Conservation (phyloP, 2,113 vertebrate genomes). For the Coracopsis vasa region DNA sequence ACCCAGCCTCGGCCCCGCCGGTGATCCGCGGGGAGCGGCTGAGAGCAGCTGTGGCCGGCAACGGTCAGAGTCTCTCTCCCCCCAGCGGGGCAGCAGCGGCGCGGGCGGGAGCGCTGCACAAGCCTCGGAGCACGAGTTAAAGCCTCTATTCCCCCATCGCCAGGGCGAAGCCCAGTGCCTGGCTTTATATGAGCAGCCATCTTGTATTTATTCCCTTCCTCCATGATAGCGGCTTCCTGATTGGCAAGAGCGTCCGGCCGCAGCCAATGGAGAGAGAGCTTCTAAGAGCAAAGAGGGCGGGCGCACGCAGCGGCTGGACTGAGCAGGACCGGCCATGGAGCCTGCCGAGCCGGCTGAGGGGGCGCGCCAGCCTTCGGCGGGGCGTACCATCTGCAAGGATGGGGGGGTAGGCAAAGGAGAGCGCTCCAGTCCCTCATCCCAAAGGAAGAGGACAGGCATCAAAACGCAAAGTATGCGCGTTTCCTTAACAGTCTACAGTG, state of each 20-base stretch:
- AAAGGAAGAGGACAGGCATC: not conserved
- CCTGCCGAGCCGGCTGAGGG: not conserved
- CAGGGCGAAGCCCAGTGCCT: slow-evolving; percentile 83
- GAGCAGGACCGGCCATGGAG: slow-evolving; percentile 23
- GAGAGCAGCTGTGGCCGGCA: not conserved
- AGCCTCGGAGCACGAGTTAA: slow-evolving; percentile 71
- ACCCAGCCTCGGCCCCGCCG: slow-evolving; percentile 4
- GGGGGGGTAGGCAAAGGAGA: accelerated
- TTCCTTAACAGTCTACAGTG: accelerated
- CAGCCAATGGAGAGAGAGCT: slow-evolving; percentile 76
- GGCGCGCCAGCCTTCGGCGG: not conserved
- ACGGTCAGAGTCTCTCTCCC: not conserved
- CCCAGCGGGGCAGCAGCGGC: not conserved
- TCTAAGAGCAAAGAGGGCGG: slow-evolving; percentile 50
- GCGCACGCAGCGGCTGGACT: not conserved
- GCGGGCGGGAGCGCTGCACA: not conserved
- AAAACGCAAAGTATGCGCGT: accelerated
- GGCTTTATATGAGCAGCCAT: slow-evolving; percentile 98
- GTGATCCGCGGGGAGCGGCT: not conserved
- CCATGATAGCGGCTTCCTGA: slow-evolving; percentile 84
- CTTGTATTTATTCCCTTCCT: slow-evolving; percentile 98
- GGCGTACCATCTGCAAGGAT: not conserved
- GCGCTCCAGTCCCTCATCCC: accelerated
- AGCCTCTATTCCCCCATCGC: slow-evolving; percentile 83
- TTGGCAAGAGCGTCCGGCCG: slow-evolving; percentile 76